Evolutionary conservation across 2,888 invertebrate species (phyloP).

Genomic region (Lordiphosa andalusiaca): DNA sequence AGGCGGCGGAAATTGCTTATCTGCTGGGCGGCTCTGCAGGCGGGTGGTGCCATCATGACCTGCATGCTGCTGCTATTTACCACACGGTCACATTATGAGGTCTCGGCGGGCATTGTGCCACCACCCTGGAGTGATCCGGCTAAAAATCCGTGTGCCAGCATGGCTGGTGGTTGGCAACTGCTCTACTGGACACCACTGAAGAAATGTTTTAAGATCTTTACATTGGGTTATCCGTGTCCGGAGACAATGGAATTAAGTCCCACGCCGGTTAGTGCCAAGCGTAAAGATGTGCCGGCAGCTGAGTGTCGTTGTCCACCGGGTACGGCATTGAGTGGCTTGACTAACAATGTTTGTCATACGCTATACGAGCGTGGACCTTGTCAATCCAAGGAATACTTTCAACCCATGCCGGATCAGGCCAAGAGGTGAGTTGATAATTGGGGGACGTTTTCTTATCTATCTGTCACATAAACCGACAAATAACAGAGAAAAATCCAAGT

Average conservation of each 20-base stretch:
- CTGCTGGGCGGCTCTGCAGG: constrained; percentile 68
- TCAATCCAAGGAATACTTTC: constrained; percentile 87
- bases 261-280: constrained; percentile 72
- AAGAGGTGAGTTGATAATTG: constrained; percentile 49
- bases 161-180: constrained; percentile 91
- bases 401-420: constrained; percentile 82
- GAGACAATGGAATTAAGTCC: constrained; percentile 92
- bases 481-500: too few species aligned
- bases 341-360: constrained; percentile 86
- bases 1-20: constrained; percentile 71
- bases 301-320: constrained; percentile 92
- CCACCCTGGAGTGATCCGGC: constrained; percentile 93
- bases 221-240: constrained; percentile 90
- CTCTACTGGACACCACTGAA: constrained; percentile 91
- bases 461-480: too few species aligned
- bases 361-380: constrained; percentile 89
- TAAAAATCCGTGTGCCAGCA: constrained; percentile 89
- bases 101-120: constrained; percentile 83
- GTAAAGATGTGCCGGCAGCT: constrained; percentile 83
- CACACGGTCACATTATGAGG: constrained; percentile 35
- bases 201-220: constrained; percentile 93
- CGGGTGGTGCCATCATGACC: constrained; percentile 55
- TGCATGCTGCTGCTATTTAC: constrained; percentile 55
- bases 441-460: too few species aligned
- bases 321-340: constrained; percentile 85